phyloP scores from a whole-genome alignment of 1,140 invertebrate species.

The Halesus radiatus region DNA sequence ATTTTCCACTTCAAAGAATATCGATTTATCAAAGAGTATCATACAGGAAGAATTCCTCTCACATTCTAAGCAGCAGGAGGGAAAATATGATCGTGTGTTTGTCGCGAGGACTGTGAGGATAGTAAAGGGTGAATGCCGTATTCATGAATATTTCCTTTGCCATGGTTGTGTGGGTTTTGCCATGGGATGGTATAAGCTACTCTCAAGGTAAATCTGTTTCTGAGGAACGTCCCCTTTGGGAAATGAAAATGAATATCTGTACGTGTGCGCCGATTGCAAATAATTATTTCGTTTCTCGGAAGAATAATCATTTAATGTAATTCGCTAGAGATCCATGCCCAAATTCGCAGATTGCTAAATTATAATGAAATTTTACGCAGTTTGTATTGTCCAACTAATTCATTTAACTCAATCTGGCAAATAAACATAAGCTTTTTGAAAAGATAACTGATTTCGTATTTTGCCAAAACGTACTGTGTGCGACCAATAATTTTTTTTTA shows the following conservation, averaged over 20 bases:
- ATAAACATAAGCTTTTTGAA: too few species aligned
- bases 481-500: too few species aligned
- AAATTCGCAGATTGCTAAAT: background rate
- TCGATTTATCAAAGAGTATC: conserved; percentile 53
- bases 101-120: background rate
- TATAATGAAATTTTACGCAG: background rate
- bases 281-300: background rate
- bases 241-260: conserved; percentile 19
- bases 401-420: too few species aligned
- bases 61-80: conserved; percentile 2
- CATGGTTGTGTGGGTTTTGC: background rate
- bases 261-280: conserved; percentile 10
- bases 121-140: conserved; percentile 11
- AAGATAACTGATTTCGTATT: too few species aligned
- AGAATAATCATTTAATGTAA: background rate
- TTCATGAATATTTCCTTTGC: conserved; percentile 1
- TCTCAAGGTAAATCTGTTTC: conserved; percentile 29
- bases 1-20: conserved; percentile 51
- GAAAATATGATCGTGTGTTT: conserved; percentile 14
- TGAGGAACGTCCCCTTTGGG: background rate
- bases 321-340: background rate
- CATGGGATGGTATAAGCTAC: conserved; percentile 8
- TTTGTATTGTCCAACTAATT: background rate
- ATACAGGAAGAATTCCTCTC: background rate
- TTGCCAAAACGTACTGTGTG: too few species aligned